Base-by-base conservation (phyloP, 1,140 invertebrate species). In the Mylabris phalerata region DNA sequence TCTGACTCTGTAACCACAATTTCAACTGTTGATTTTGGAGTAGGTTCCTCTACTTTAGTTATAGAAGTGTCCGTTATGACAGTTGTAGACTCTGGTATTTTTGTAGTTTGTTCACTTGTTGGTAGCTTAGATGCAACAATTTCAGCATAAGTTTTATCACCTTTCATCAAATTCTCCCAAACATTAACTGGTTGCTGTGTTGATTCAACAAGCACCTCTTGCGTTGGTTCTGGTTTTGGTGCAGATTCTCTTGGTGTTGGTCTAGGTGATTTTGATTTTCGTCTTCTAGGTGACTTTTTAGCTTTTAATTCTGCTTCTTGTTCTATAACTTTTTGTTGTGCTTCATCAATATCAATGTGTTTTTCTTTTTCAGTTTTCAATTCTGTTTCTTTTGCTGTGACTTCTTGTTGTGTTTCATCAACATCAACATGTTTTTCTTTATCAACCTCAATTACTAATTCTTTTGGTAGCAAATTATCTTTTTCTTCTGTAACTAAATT, bases 71-170 rank as follows among this genome's bases (percentile, higher is more conserved):
- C 6, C 9, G 42, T 9, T 32, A 39, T 6, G 3, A 44, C 50
- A 44, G 42, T 52, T 6, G 9, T 26, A n/a, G 76, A 64, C 47
- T 71, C 62, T 45, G 75, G 70, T 4, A 75, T 50, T 50, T 38
- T 19, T 44, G 19, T 43, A 40, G 7, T 52, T 49, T 52, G 11
- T 54, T 13, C 5, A 10, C 3, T 25, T 56, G 56, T 60, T 47
- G 58, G 50, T 41, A 59, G 3, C n/a, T 57, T 55, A 25, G 76
- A 77, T 13, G 80, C 78, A 9, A 82, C 73, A 9, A 83, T 77
- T 71, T 79, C 77, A 39, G 81, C 82, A 57, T 83, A 83, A 4
- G 82, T 82, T 73, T 82, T 83, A 38, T 77, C 76, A 24, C 64
- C 64, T 50, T 59, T 44, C 47, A 76, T 55, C 9, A 79, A 73